Conservation (phyloP, 2,888 invertebrate genomes). For the Hemaris fuciformis region DNA sequence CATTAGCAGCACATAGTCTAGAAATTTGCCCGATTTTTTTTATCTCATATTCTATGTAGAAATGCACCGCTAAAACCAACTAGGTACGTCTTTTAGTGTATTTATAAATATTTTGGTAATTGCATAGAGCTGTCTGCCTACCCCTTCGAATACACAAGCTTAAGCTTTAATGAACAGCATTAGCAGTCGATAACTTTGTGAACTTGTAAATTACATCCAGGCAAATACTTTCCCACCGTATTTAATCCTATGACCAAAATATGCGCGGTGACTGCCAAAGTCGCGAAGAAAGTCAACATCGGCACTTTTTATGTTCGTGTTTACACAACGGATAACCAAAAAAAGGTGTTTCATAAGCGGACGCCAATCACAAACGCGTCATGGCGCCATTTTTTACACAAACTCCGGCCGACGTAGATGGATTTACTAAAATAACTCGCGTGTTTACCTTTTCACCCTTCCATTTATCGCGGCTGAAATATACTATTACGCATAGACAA, state of each 20-base stretch:
- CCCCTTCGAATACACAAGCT: no score
- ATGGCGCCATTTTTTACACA: slow-evolving; percentile 74
- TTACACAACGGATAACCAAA: slow-evolving; percentile 7
- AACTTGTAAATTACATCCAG: not conserved
- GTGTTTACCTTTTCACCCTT: slow-evolving; percentile 80
- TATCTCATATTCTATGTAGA: no score
- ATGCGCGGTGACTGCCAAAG: not conserved
- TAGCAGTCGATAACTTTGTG: no score
- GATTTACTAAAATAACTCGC: slow-evolving; percentile 77
- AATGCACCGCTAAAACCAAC: no score
- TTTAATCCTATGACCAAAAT: not conserved
- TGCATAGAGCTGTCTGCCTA: no score
- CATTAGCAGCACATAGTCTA: no score
- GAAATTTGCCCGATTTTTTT: no score
- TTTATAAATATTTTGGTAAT: no score
- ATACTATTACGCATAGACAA: slow-evolving; percentile 75
- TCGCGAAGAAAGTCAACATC: not conserved
- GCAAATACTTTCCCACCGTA: not conserved
- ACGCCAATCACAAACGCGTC: slow-evolving; percentile 62
- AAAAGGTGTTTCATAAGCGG: slow-evolving; percentile 33
- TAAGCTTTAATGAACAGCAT: no score
- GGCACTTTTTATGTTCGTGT: not conserved
- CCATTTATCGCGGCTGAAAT: slow-evolving; percentile 75
- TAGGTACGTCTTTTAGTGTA: no score
- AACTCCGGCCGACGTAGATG: slow-evolving; percentile 60